These are phyloP conservation scores for Thymelicus sylvestris DNA, from an alignment of 2,888 invertebrate genomes.

Conservation along the genomic window DNA sequence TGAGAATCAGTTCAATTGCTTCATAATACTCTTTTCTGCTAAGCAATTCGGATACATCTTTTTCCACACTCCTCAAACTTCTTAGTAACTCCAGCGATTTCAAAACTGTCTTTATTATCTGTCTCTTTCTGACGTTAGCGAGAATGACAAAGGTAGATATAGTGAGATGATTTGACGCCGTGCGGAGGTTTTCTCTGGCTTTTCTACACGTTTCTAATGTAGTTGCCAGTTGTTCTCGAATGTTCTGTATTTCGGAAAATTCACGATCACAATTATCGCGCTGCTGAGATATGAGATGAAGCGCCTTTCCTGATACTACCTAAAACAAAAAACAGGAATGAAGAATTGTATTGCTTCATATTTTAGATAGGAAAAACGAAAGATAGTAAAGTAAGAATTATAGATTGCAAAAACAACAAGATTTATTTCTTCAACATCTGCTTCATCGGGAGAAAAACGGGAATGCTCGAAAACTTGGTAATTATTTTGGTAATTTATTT, in stretches of 20 bases:
- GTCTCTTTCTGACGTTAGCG: constrained; percentile 95
- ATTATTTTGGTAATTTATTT: too few species aligned
- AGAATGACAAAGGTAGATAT: constrained; percentile 94
- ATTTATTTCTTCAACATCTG: too few species aligned
- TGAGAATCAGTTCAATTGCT: constrained; percentile 94
- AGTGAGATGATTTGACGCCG: constrained; percentile 92
- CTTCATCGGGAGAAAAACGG: too few species aligned
- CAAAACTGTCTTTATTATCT: constrained; percentile 91
- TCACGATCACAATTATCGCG: constrained; percentile 94
- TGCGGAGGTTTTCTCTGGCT: constrained; percentile 89
- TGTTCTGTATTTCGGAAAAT: constrained; percentile 89
- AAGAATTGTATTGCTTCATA: not conserved
- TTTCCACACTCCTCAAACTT: constrained; percentile 91
- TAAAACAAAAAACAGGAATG: constrained; percentile 45
- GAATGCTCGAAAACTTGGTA: too few species aligned
- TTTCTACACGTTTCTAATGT: constrained; percentile 89
- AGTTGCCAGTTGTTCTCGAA: constrained; percentile 88
- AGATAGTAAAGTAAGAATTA: too few species aligned
- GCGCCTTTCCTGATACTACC: constrained; percentile 96
- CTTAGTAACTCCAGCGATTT: constrained; percentile 86
- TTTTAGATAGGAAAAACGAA: too few species aligned
- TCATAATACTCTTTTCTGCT: constrained; percentile 93
- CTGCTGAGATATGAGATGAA: constrained; percentile 96
- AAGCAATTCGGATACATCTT: constrained; percentile 92
- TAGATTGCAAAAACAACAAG: too few species aligned